phyloP scores from a whole-genome alignment of 2,113 vertebrate species.

The Prietella phreatophila region DNA sequence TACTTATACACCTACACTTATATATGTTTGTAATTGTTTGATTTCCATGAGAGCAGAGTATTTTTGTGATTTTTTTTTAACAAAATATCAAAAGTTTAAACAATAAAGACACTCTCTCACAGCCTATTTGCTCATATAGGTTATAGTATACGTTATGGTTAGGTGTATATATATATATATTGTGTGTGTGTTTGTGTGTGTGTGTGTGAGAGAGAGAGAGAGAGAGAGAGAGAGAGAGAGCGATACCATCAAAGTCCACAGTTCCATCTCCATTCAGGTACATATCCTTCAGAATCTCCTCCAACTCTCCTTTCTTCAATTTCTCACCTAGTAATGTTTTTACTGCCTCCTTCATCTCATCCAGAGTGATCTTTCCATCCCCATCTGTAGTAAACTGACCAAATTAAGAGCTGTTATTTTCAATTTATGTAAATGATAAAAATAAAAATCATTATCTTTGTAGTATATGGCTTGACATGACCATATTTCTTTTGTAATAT shows the following conservation, averaged over 20 bases:
- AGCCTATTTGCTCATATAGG: too few relatives aligned
- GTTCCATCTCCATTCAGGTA: slow-evolving; percentile 90
- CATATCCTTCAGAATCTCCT: slow-evolving; percentile 90
- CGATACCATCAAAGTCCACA: slow-evolving; percentile 91
- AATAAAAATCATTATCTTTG: neutral
- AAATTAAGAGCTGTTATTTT: neutral
- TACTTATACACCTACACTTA: too few relatives aligned
- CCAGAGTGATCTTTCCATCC: slow-evolving; percentile 79
- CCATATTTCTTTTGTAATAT: neutral
- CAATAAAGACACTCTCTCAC: too few relatives aligned
- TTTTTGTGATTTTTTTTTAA: too few relatives aligned
- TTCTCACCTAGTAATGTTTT: slow-evolving; percentile 84
- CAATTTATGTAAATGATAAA: neutral
- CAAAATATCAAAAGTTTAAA: too few relatives aligned
- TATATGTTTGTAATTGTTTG: too few relatives aligned
- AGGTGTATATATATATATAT: too few relatives aligned
- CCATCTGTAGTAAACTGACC: slow-evolving; percentile 79
- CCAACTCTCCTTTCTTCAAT: slow-evolving; percentile 88
- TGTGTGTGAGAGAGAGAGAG: too few relatives aligned
- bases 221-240: neutral
- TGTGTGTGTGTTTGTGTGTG: too few relatives aligned
- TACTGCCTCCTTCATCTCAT: slow-evolving; percentile 80
- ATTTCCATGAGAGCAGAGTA: too few relatives aligned
- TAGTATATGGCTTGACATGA: neutral
- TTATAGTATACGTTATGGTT: too few relatives aligned